Base-by-base conservation (phyloP, 2,888 invertebrate genomes). In the Rambutsinella grinnellia region DNA sequence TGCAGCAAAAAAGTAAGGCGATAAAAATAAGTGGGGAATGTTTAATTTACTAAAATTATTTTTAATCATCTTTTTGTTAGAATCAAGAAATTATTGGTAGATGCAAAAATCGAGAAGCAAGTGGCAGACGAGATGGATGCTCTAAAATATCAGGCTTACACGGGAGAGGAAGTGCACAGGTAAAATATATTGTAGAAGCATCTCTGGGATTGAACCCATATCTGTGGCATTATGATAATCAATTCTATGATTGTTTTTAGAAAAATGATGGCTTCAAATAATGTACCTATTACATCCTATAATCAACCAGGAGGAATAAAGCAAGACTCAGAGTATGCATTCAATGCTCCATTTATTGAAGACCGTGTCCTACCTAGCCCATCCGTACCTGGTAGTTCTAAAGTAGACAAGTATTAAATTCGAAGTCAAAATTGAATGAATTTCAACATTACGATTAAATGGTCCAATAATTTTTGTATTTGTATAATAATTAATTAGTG, bases 141-240 rank as follows among this genome's bases (percentile, higher is more conserved):
- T 26, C 65, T 75, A n/a, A 77, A 75, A 21, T 71, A 67, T 24
- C 51, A 71, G n/a, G 77, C 79, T 1, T 79, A 79, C 44, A 79
- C 79, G 13, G 79, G 79, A 23, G 79, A 79, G 53, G 79, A 79
- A 63, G 53, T 79, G 53, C 74, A 78, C 17, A 74, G 79, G 79
- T 75, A n/a, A 51, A 28, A 24, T 66, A 15, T 5, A 46, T 19
- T 44, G 17, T 56, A 21, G 21, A 56, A 19, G 19, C 3, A 13
- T 15, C 36, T 36, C n/a, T n/a, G n/a, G n/a, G n/a, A 26, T 58
- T 2, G 10, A 58, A 58, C n/a, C 10, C 27, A 21, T 46, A 19
- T 23, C 56, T 19, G n/a, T 6, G 13, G 17, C 3, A 36, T 66
- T 54, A 15, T n/a, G 8, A 28, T 65, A 21, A 53, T 19, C 8